A percentile compares a stretch with the other conserved stretches of the same genome.
These are phyloP conservation scores for Xenopus petersii DNA, from an alignment of 2,797 vertebrate genomes.

Conservation along the genomic window DNA sequence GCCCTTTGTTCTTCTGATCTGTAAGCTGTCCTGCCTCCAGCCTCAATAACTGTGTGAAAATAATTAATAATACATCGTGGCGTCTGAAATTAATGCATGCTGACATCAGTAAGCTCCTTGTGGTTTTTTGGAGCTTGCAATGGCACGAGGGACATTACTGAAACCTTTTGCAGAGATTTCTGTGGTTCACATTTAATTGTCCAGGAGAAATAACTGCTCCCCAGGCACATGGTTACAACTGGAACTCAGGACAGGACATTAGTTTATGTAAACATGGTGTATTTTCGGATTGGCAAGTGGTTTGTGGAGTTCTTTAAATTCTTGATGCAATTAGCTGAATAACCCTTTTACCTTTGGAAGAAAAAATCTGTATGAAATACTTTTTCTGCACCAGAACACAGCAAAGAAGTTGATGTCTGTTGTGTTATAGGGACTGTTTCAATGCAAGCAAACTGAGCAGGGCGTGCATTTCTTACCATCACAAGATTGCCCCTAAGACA, in stretches of 20 bases:
- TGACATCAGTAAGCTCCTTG: not conserved
- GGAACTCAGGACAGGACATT: not conserved
- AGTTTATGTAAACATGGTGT: constrained; percentile 18
- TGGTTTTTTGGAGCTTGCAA: not conserved
- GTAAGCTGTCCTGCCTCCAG: not conserved
- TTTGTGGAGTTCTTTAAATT: not conserved
- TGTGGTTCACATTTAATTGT: constrained; percentile 19
- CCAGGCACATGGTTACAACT: not conserved
- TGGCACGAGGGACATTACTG: not conserved
- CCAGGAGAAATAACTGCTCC: not conserved
- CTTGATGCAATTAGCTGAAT: too few relatives aligned
- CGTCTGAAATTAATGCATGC: not conserved
- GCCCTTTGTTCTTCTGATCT: not conserved
- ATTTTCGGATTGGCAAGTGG: not conserved
- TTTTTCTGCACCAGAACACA: too few relatives aligned
- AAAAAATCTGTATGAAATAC: not conserved
- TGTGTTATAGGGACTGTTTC: too few relatives aligned
- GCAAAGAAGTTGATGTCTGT: too few relatives aligned
- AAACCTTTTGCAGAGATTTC: constrained; percentile 27
- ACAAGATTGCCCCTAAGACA: too few relatives aligned
- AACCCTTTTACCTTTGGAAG: too few relatives aligned
- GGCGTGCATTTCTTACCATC: too few relatives aligned
- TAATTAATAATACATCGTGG: not conserved
- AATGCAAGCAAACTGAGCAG: too few relatives aligned
- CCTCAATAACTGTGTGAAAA: too few relatives aligned